Conservation (phyloP, 2,797 vertebrate species). For the Coranthus polyacanthus region DNA sequence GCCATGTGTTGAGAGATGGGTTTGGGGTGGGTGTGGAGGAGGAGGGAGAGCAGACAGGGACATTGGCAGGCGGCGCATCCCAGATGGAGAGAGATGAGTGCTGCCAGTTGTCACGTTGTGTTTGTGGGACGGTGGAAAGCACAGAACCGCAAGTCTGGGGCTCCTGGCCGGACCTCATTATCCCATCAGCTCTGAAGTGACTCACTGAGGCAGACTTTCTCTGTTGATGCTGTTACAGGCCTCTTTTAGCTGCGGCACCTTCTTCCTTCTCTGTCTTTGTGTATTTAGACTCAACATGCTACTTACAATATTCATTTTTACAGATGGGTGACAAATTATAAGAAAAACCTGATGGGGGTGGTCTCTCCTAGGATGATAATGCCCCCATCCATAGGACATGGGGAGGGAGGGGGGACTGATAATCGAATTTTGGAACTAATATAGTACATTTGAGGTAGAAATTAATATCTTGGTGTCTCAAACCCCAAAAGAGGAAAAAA, state of each 20-base stretch:
- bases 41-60: constrained; percentile 24
- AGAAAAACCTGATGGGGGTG: too few relatives aligned
- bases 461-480: too few relatives aligned
- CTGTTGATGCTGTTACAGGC: constrained; percentile 5
- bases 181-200: constrained; percentile 73
- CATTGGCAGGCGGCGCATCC: constrained; percentile 49
- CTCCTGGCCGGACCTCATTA: constrained; percentile 69
- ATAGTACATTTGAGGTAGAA: too few relatives aligned
- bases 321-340: too few relatives aligned
- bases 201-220: constrained; percentile 56
- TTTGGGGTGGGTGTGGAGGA: constrained; percentile 26
- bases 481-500: too few relatives aligned
- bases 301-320: neutral
- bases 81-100: constrained; percentile 57
- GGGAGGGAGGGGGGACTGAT: too few relatives aligned
- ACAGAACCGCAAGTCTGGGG: constrained; percentile 56
- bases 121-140: constrained; percentile 59
- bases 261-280: neutral
- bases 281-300: neutral
- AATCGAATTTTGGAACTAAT: too few relatives aligned
- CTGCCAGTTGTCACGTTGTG: constrained; percentile 68
- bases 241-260: constrained; percentile 10
- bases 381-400: too few relatives aligned
- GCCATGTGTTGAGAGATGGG: constrained; percentile 47
- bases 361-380: too few relatives aligned